These are phyloP conservation scores for Dasypus novemcinctus DNA, from an alignment of 2,113 vertebrate species.

Conservation along the genomic window DNA sequence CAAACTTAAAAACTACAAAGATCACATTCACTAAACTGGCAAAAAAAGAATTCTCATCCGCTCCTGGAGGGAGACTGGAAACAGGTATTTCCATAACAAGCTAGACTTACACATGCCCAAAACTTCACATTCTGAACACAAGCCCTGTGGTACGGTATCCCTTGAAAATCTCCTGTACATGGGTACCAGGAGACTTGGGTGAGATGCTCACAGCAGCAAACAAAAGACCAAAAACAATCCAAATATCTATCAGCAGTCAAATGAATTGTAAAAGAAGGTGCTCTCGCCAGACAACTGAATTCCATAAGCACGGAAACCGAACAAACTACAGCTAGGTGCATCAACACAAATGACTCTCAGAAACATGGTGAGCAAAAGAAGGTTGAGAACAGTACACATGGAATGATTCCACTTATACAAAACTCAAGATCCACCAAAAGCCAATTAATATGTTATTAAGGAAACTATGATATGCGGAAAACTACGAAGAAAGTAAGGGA, in stretches of 20 bases:
- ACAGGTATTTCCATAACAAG: not conserved
- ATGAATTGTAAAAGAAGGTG: not conserved
- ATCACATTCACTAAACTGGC: not conserved
- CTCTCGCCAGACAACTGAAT: not conserved
- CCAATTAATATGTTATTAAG: not conserved
- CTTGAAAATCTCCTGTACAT: not conserved
- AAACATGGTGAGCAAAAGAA: not conserved
- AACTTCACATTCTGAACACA: not conserved
- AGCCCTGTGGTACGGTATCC: no score
- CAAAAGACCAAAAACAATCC: constrained; percentile 3
- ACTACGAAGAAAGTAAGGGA: not conserved
- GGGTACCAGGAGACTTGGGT: not conserved
- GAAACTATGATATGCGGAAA: not conserved
- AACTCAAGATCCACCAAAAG: constrained; percentile 27
- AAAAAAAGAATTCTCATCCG: not conserved
- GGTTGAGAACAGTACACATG: not conserved
- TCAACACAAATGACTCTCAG: not conserved
- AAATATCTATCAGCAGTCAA: not conserved
- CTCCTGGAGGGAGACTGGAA: not conserved
- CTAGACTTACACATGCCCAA: not conserved
- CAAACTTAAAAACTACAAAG: not conserved
- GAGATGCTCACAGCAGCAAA: not conserved
- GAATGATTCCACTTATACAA: not conserved
- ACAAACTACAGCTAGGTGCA: not conserved
- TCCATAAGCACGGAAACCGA: not conserved